Conservation (phyloP, 2,888 invertebrate genomes). For the Palloptera scutellata region DNA sequence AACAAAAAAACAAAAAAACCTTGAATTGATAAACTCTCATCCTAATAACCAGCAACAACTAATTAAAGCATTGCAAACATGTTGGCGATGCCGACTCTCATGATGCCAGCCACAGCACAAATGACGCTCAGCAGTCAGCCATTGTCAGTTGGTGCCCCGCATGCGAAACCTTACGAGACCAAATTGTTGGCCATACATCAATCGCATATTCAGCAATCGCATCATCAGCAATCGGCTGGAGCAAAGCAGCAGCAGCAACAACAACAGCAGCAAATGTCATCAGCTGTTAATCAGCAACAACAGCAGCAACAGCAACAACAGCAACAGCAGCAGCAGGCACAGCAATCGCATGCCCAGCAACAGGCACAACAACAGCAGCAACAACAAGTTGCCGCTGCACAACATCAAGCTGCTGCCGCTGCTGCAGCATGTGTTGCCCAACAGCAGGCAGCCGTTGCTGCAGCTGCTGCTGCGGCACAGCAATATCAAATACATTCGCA, state of each 20-base stretch:
- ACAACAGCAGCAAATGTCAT: slow-evolving; percentile 57
- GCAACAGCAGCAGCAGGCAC: slow-evolving; percentile 48
- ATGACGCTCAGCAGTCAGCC: slow-evolving; percentile 65
- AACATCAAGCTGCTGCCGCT: slow-evolving; percentile 46
- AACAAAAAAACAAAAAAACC: neutral
- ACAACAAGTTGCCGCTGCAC: slow-evolving; percentile 51
- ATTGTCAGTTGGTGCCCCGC: slow-evolving; percentile 60
- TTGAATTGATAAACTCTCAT: neutral
- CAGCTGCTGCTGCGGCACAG: slow-evolving; percentile 48
- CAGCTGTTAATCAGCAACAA: slow-evolving; percentile 48
- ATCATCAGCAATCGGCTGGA: slow-evolving; percentile 44
- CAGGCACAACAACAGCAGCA: slow-evolving; percentile 50
- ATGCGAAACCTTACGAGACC: slow-evolving; percentile 64
- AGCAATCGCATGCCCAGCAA: slow-evolving; percentile 43
- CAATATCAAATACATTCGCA: slow-evolving; percentile 64
- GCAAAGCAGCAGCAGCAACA: slow-evolving; percentile 51
- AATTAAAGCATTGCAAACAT: slow-evolving; percentile 49
- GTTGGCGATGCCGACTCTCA: slow-evolving; percentile 66
- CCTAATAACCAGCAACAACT: slow-evolving; percentile 47
- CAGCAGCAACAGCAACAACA: slow-evolving; percentile 49
- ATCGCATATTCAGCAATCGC: slow-evolving; percentile 60
- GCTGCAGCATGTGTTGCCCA: slow-evolving; percentile 56
- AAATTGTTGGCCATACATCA: slow-evolving; percentile 65
- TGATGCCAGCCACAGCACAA: slow-evolving; percentile 66
- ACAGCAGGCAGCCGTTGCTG: slow-evolving; percentile 53